These are phyloP conservation scores for Campaea margaritaria DNA, from an alignment of 2,888 invertebrate species.

Conservation along the genomic window DNA sequence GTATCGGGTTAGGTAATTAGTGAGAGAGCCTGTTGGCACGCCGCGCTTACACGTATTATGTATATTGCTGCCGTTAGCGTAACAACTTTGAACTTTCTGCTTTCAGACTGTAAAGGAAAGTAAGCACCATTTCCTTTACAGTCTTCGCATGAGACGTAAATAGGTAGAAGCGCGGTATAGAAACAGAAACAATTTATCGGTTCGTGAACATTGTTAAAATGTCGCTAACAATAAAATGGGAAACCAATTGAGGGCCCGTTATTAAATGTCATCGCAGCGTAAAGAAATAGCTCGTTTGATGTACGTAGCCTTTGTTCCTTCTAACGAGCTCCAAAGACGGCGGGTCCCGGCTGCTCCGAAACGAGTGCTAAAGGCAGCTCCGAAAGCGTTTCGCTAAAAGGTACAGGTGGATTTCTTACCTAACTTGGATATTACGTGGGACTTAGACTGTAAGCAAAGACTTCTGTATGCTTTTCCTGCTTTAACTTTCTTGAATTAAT, in stretches of 20 bases:
- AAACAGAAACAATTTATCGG: slow-evolving; percentile 49
- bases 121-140: slow-evolving; percentile 3
- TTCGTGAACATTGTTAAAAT: slow-evolving; percentile 53
- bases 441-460: slow-evolving; percentile 22
- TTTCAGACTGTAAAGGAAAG: slow-evolving; percentile 18
- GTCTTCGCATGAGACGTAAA: slow-evolving; percentile 26
- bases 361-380: slow-evolving; percentile 62
- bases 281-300: slow-evolving; percentile 72
- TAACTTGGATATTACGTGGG: slow-evolving; percentile 26
- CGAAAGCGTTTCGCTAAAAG: slow-evolving; percentile 56
- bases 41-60: background rate
- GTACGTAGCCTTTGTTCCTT: slow-evolving; percentile 70
- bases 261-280: slow-evolving; percentile 66
- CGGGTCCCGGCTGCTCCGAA: slow-evolving; percentile 53
- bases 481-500: slow-evolving; percentile 9
- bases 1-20: slow-evolving; percentile 41
- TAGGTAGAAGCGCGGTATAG: slow-evolving; percentile 26
- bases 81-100: slow-evolving; percentile 8
- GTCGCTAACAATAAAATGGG: slow-evolving; percentile 61
- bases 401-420: slow-evolving; percentile 49
- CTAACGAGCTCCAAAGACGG: slow-evolving; percentile 68
- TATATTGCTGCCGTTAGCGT: slow-evolving; percentile 3
- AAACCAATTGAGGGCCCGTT: slow-evolving; percentile 62
- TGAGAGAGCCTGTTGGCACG: slow-evolving; percentile 35
- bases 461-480: slow-evolving; percentile 1